A percentile compares a stretch with the other conserved stretches of the same genome.
Conservation (phyloP, 2,797 vertebrate species). For the Gastrophryne carolinensis region DNA sequence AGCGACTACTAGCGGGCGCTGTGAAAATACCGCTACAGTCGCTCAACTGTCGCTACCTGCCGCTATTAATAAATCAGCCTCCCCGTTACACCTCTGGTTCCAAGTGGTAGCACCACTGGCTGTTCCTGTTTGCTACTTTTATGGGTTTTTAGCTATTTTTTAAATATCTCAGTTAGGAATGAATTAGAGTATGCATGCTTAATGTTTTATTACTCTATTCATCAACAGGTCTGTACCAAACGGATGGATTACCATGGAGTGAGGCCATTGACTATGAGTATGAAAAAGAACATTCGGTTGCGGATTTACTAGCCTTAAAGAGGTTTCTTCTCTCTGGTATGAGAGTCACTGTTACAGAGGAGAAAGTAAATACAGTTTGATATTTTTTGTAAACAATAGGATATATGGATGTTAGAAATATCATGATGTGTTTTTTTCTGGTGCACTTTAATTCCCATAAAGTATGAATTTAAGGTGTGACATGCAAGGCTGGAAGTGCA, state of each 20-base stretch:
- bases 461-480: too few species aligned
- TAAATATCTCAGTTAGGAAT: neutral
- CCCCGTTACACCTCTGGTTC: too few species aligned
- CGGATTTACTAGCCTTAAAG: conserved; percentile 72
- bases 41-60: too few species aligned
- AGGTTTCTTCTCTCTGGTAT: conserved; percentile 74
- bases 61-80: too few species aligned
- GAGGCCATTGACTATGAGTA: conserved; percentile 68
- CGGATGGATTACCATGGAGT: conserved; percentile 67
- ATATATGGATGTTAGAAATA: neutral
- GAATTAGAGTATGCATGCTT: neutral
- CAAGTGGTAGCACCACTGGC: too few species aligned
- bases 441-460: too few species aligned
- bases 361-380: conserved; percentile 74
- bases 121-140: too few species aligned
- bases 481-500: too few species aligned
- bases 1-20: too few species aligned
- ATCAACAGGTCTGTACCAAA: conserved; percentile 65
- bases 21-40: too few species aligned
- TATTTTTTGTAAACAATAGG: neutral
- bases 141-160: neutral
- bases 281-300: conserved; percentile 56
- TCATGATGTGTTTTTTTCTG: too few species aligned
- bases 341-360: conserved; percentile 69
- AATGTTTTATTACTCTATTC: neutral